These are phyloP conservation scores for Corynorhinus townsendii DNA, from an alignment of 2,113 vertebrate species.

Conservation along the genomic window DNA sequence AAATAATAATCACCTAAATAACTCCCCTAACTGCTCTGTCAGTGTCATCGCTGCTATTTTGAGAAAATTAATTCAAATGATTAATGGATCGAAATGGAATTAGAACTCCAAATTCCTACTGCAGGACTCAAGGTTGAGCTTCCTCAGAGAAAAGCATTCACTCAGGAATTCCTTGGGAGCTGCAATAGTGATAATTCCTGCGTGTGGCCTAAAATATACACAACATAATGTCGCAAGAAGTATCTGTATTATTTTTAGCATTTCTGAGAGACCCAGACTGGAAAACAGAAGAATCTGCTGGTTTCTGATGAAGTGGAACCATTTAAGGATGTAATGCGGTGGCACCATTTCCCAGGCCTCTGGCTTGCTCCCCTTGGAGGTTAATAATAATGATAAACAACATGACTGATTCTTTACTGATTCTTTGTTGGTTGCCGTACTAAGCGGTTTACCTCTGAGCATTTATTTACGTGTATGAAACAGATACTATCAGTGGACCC, in stretches of 20 bases:
- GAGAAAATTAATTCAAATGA: not conserved
- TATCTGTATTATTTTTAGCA: not conserved
- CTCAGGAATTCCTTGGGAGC: not conserved
- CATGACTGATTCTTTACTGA: not conserved
- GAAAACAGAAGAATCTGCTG: not conserved
- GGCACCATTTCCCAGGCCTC: not conserved
- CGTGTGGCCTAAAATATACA: not conserved
- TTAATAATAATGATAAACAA: not conserved
- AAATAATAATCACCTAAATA: not conserved
- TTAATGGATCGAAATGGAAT: conserved; percentile 9
- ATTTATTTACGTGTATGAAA: not conserved
- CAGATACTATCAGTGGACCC: not conserved
- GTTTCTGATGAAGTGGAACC: not conserved
- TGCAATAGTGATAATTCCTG: not conserved
- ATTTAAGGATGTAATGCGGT: not conserved
- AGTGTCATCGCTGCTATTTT: not conserved
- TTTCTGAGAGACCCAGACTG: not conserved
- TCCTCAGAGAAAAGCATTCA: not conserved
- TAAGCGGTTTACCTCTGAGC: not conserved
- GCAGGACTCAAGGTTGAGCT: not conserved
- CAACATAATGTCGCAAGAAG: not conserved
- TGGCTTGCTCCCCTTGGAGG: not conserved
- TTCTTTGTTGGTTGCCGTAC: not conserved
- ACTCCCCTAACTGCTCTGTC: not conserved
- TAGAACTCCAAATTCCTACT: not conserved